Evolutionary conservation across 30 jellyfish, hydroid and myxozoan genomes (phyloP), one percentile per base, ranked within the genome.

Genomic region (Chrysaora quinquecirrha): DNA sequence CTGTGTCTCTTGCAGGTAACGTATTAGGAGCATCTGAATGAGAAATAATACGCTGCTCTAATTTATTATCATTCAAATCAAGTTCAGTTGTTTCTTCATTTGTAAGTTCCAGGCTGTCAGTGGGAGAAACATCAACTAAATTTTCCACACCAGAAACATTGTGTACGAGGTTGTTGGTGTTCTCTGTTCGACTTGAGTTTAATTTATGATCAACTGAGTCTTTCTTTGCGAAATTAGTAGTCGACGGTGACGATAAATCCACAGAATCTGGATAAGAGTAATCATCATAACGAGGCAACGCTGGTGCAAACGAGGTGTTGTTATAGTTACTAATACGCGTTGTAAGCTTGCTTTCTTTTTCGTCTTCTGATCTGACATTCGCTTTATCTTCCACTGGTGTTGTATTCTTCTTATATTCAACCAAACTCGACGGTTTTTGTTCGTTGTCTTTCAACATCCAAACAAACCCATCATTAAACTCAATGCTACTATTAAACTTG

Each of bases 391-490:
- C 11, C 11, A 3, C 6, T 3, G 54, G 54, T 14, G 54, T 38
- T 6, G 6, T 38, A 38, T 38, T 16, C 24, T 20, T 52, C 3
- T 52, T 24, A 18, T 1, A 3, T 29, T 76, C 81, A 14, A 16
- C 16, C n/a, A n/a, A n/a, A n/a, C n/a, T n/a, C 30, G 46, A 24
- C 34, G 92, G 92, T 34, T 82, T 82, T 38, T 68, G 85, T 30
- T 82, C 92, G 49, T 56, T 82, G 38, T 82, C 92, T 30, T 82
- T 82, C 85, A 82, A 27, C 83, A 76, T 31, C 95, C 89, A 73
- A 30, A 74, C 71, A 67, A 85, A 75, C 2, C 98, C 98, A 91
- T 91, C 98, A 61, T 91, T 80, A 67, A 77, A 91, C 58, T 91
- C 92, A 10, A 91, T 85, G 62, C 98, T 91, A 21, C 32, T 30